A percentile compares a stretch with the other conserved stretches of the same genome.
Conservation (phyloP, 2,113 vertebrate species). For the Corythoichthys haematopterus region DNA sequence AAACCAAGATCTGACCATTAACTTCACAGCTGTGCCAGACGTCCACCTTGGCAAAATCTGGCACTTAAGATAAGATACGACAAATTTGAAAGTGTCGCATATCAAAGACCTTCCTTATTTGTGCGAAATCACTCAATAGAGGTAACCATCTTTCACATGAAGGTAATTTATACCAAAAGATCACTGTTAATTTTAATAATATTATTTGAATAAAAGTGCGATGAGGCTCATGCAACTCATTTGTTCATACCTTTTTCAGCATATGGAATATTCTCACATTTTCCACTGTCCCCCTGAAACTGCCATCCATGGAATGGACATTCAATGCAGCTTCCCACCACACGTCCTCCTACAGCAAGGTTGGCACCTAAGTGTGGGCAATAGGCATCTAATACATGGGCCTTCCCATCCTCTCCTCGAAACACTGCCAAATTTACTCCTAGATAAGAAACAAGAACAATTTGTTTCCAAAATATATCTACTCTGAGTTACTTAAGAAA, state of each 20-base stretch:
- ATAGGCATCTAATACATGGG: constrained; percentile 70
- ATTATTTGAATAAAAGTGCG: not conserved
- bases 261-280: constrained; percentile 69
- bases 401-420: constrained; percentile 60
- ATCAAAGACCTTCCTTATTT: not conserved
- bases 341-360: constrained; percentile 69
- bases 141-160: not conserved
- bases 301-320: constrained; percentile 82
- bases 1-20: constrained; percentile 70
- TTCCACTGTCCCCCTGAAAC: constrained; percentile 73
- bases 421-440: constrained; percentile 73
- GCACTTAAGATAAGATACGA: constrained; percentile 57
- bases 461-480: no score
- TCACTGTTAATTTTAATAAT: not conserved
- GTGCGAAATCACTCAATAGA: not conserved
- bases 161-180: no score
- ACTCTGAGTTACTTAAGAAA: no score
- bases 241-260: constrained; percentile 69
- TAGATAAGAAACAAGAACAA: constrained; percentile 11
- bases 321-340: constrained; percentile 74
- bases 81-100: not conserved
- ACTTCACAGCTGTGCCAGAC: constrained; percentile 73
- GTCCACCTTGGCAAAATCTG: constrained; percentile 63
- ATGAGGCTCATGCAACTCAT: not conserved
- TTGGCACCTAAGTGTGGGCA: constrained; percentile 80